Evolutionary conservation across 2,888 invertebrate species (phyloP), one percentile per base, ranked within the genome.

Genomic region (Cartodere bifasciata): DNA sequence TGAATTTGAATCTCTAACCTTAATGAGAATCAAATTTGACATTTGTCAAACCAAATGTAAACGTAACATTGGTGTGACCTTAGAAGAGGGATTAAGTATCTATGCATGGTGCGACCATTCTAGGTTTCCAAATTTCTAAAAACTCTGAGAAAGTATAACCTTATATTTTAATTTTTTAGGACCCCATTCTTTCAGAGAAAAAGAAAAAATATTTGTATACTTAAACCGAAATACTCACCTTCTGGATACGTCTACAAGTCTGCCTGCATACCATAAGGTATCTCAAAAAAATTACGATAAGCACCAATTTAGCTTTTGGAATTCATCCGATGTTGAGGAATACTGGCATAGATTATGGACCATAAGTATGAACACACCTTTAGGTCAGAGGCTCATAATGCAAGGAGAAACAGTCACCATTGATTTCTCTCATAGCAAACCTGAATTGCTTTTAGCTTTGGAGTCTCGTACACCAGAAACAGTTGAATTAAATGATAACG

Each of bases 281-380:
- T 68, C 70, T 21, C 62, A 70, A 3, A 67, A 68, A 22, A 57
- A 59, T 2, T 83, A 83, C 47, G 61, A 65, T 1, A 46, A 55
- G n/a, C 53, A 67, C 1, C 43, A 45, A 1, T 83, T 72, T 44
- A 44, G 53, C 15, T 78, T 85, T 36, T 45, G 60, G 1, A 60
- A 55, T 2, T 47, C 62, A 10, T 50, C 62, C 1, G 69, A 71
- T 36, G 56, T 84, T 0, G 66, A 70, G 14, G 63, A 66, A 11
- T 81, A 75, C 50, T 81, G 80, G 81, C 67, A 68, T 38, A 70
- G 75, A 31, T 55, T 84, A 53, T 74, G 75, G 63, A 67, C 67
- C 25, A 72, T 75, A 33, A 72, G 77, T 43, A 62, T 77, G 21
- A 68, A 72, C 41, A 82, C 83, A 0, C 68, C 67, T 35, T 55